phyloP scores from a whole-genome alignment of 2,888 invertebrate species.

The Cryptosula pallasiana region DNA sequence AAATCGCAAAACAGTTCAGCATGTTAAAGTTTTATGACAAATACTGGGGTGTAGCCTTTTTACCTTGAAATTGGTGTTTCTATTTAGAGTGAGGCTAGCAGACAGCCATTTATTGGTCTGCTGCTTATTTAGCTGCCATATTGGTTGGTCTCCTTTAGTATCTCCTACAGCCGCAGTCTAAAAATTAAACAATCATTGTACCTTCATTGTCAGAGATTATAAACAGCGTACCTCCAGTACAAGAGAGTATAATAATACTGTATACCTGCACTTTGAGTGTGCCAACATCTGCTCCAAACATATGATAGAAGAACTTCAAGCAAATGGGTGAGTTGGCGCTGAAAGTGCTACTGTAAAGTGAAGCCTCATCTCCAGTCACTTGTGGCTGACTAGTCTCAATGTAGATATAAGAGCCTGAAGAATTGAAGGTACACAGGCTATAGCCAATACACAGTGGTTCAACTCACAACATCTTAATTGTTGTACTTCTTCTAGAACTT shows the following conservation, averaged over 20 bases:
- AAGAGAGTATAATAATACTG: background rate
- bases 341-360: constrained; percentile 24
- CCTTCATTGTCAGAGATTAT: too few species aligned
- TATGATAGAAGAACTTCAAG: constrained; percentile 41
- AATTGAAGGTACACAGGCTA: background rate
- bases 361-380: background rate
- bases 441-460: too few species aligned
- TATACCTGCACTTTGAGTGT: constrained; percentile 31
- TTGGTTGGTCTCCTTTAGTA: background rate
- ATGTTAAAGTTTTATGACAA: too few species aligned
- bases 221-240: background rate
- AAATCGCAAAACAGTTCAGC: too few species aligned
- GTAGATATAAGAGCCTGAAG: constrained; percentile 38
- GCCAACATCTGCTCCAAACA: constrained; percentile 39
- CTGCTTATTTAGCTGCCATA: constrained; percentile 34
- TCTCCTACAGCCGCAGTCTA: background rate
- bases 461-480: too few species aligned
- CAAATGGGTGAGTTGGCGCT: constrained; percentile 21
- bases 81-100: background rate
- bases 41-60: too few species aligned
- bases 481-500: too few species aligned
- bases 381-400: constrained; percentile 15
- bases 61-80: constrained; percentile 6
- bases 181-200: too few species aligned
- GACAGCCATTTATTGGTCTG: constrained; percentile 31